Conservation (phyloP, 2,797 vertebrate species). For the Nannoperca australis region DNA sequence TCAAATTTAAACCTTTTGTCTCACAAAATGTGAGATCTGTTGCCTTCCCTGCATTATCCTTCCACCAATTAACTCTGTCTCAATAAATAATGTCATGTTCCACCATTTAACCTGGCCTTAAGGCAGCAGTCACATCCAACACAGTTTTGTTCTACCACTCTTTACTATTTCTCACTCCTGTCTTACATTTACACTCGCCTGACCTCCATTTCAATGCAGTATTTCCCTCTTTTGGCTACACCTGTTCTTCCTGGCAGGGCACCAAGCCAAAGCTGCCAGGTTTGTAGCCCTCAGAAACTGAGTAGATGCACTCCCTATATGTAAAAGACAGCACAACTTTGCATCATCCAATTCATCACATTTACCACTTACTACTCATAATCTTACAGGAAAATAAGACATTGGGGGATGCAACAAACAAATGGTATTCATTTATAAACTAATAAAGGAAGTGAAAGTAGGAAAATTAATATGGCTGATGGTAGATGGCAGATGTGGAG, state of each 20-base stretch:
- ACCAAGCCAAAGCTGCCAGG: constrained; percentile 38
- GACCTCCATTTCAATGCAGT: constrained; percentile 26
- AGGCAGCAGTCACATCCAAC: neutral
- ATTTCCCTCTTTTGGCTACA: constrained; percentile 48
- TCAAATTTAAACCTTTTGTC: constrained; percentile 19
- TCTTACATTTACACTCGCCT: constrained; percentile 14
- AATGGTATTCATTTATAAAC: neutral
- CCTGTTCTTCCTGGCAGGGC: constrained; percentile 49
- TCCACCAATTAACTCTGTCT: neutral
- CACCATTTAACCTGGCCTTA: constrained; percentile 11
- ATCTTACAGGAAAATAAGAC: neutral
- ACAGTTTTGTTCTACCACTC: neutral
- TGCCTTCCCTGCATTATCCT: constrained; percentile 12
- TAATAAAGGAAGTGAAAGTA: constrained; percentile 68
- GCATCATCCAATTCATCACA: constrained; percentile 4
- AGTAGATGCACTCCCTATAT: constrained; percentile 12
- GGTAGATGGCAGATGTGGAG: constrained; percentile 27
- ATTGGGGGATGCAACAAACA: constrained; percentile 17
- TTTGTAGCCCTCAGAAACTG: constrained; percentile 8
- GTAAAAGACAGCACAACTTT: neutral
- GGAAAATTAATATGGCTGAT: constrained; percentile 23
- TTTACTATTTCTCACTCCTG: constrained; percentile 15
- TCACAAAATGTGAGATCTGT: constrained; percentile 34
- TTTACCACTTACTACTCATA: neutral
- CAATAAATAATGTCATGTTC: neutral